Base-by-base conservation (phyloP, 2,888 invertebrate species). In the Drosophila mimica region DNA sequence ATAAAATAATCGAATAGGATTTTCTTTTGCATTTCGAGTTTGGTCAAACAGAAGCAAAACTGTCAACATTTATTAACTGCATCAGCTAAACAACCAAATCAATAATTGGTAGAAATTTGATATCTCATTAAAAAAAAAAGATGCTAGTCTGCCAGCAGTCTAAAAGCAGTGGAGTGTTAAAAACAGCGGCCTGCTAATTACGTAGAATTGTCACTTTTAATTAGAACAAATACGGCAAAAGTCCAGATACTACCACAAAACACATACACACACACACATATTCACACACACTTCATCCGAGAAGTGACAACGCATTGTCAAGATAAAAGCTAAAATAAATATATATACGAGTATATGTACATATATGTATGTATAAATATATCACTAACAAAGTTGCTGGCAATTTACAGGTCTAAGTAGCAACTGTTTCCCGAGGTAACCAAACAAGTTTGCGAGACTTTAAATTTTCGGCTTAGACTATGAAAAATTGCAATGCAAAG, bases 121-220 rank as follows among this genome's bases (percentile, higher is more conserved):
- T 87, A 90, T 67, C 46, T 30, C 17, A 36, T 25, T 25, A 17
- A 25, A 25, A 63, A 56, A 31, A 31, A 54, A 59, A 34, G 9
- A 34, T 40, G 48, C 33, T 40, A 38, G 20, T 51, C 17, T 61
- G 64, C 58, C 46, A 52, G 28, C 25, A 25, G 25, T 25, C 49
- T 40, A 34, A 71, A 78, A 70, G 61, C 81, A 88, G 59, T 88
- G 56, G 61, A 76, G 78, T 80, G 90, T 87, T 82, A 88, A 85
- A 78, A 82, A 77, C 69, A 77, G 72, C 78, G 63, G 73, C 68
- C 79, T 76, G 80, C 82, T 91, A 85, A 91, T 92, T 92, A 91
- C 80, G 82, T 73, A 74, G 92, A 88, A 89, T 89, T 91, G 91
- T 91, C 92, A 84, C 68, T 82, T 83, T 83, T 88, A 89, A 91